Conservation (phyloP, 2,888 invertebrate genomes). For the Brenthis hecate region DNA sequence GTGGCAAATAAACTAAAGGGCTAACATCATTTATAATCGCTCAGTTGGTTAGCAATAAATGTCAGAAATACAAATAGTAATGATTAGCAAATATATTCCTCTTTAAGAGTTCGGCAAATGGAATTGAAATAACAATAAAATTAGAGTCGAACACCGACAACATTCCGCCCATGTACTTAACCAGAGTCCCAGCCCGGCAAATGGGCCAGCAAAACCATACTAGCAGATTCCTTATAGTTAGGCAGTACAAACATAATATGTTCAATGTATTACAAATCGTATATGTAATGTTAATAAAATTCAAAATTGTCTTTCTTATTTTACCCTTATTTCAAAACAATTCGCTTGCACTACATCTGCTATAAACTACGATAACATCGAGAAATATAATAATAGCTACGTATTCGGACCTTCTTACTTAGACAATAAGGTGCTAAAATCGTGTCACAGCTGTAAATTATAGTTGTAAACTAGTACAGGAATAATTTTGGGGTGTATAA, state of each 20-base stretch:
- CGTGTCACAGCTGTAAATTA: not conserved
- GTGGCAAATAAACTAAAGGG: conserved; percentile 2
- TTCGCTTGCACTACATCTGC: conserved; percentile 15
- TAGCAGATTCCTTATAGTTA: conserved; percentile 30
- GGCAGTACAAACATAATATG: conserved; percentile 30
- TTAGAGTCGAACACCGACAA: conserved; percentile 60
- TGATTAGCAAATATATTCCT: conserved; percentile 56
- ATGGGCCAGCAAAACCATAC: conserved; percentile 61
- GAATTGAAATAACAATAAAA: conserved; percentile 69
- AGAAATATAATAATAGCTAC: conserved; percentile 6
- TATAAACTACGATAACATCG: conserved; percentile 4
- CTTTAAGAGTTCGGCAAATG: conserved; percentile 52
- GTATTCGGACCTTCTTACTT: conserved; percentile 39
- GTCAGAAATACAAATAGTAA: conserved; percentile 54
- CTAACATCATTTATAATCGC: conserved; percentile 28
- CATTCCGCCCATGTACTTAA: conserved; percentile 66
- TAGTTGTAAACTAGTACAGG: conserved; percentile 45
- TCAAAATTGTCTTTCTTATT: conserved; percentile 12
- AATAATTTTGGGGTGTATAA: conserved; percentile 69
- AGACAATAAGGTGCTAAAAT: conserved; percentile 19
- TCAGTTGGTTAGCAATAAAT: conserved; percentile 50
- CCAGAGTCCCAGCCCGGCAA: conserved; percentile 52
- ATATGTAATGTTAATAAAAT: conserved; percentile 13
- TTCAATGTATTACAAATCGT: conserved; percentile 15
- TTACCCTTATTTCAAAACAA: not conserved